Base-by-base conservation (phyloP, 2,888 invertebrate genomes). In the Neria commutata region DNA sequence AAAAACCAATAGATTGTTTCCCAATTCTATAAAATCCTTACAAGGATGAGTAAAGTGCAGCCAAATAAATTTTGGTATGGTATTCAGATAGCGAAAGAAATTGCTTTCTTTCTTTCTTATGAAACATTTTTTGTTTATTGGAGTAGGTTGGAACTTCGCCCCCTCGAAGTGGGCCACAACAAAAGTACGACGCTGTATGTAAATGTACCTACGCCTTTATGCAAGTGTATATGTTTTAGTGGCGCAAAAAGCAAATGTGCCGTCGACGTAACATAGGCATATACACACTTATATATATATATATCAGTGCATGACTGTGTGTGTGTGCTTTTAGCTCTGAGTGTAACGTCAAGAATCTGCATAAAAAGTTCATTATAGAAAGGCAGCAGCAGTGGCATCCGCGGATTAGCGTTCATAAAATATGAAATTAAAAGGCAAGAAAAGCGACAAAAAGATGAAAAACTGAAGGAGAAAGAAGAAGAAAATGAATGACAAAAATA, bases 381-480 rank as follows among this genome's bases (percentile, higher is more conserved):
- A 37, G 37, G n/a, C 37, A 37, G 37, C 37, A 37, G 37, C 37
- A 5, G 57, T 37, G 29, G 60, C 61, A 56, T 60, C 56, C 60
- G 53, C 56, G 67, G 54, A 67, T 65, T 67, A 65, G 57, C 60
- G 55, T 62, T 67, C 67, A 67, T 67, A 67, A 67, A 67, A 67
- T 67, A 65, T 67, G 63, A 63, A 65, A 67, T 67, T 67, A 67
- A 67, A 67, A 65, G 60, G 62, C 60, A 34, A 67, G 60, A 61
- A 63, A 63, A 62, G 16, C 14, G 25, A 53, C n/a, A 42, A 19
- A 25, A 26, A 42, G 17, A 40, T 25, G 16, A 16, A 21, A 45
- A 54, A 54, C 14, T 8, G 14, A n/a, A 2, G n/a, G 10, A 48
- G 26, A 24, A 25, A 26, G 19, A 14, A 25, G 25, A 24, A 46